phyloP scores from a whole-genome alignment of 2,113 vertebrate species.

The Pedetes capensis region DNA sequence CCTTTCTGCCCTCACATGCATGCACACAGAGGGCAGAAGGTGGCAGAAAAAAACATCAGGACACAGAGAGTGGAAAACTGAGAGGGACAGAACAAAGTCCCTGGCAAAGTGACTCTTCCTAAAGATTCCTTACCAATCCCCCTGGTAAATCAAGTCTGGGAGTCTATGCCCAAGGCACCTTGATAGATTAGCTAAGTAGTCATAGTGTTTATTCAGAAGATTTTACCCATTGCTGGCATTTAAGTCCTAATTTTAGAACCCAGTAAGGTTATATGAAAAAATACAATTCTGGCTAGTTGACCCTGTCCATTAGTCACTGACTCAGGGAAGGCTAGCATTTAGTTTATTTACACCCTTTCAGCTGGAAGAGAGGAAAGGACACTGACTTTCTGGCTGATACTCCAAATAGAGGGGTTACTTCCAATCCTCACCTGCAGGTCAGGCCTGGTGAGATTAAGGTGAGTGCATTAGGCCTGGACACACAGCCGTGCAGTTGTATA shows the following conservation, averaged over 20 bases:
- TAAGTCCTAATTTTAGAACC: not conserved
- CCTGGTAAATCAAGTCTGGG: not conserved
- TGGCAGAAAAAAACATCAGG: not conserved
- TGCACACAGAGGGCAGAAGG: not conserved
- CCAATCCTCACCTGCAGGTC: not conserved
- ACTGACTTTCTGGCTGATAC: not conserved
- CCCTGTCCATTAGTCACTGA: not conserved
- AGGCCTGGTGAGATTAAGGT: not conserved
- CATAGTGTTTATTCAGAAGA: not conserved
- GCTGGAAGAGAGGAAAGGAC: not conserved
- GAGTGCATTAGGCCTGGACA: not conserved
- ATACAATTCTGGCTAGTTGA: not conserved
- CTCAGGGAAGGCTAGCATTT: not conserved
- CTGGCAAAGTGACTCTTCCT: accelerated
- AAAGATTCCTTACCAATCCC: not conserved
- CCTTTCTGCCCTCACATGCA: not conserved
- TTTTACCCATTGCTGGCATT: not conserved
- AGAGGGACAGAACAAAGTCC: not conserved
- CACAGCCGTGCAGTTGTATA: not conserved
- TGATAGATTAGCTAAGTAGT: not conserved
- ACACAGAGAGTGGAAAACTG: not conserved
- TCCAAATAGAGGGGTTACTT: not conserved
- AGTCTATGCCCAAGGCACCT: not conserved
- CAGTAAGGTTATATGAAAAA: not conserved
- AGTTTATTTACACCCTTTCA: not conserved